phyloP scores from a whole-genome alignment of 2,113 vertebrate species.

The Syngnathus typhle region DNA sequence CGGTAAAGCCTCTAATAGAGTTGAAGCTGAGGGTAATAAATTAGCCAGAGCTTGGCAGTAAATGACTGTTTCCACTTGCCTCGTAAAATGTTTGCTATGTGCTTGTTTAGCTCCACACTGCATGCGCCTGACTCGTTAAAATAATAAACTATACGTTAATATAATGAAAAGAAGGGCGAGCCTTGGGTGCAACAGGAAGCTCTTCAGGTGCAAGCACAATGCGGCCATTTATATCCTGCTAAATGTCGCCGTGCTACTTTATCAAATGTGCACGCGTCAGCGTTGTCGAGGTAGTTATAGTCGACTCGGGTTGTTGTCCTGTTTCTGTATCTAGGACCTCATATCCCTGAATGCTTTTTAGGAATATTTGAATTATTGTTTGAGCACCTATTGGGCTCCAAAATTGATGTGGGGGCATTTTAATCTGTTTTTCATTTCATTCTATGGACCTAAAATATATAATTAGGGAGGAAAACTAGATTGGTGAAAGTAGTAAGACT shows the following conservation, averaged over 20 bases:
- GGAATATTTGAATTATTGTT: conserved; percentile 39
- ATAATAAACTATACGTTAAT: conserved; percentile 58
- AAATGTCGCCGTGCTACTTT: conserved; percentile 21
- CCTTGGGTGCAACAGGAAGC: conserved; percentile 48
- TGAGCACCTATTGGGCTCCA: conserved; percentile 63
- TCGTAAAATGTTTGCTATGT: conserved; percentile 65
- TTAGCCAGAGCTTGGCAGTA: conserved; percentile 65
- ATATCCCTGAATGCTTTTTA: conserved; percentile 42
- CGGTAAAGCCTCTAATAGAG: conserved; percentile 46
- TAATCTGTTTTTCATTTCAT: conserved; percentile 69
- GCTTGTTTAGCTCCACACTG: conserved; percentile 65
- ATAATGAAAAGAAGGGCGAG: conserved; percentile 37
- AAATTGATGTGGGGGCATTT: conserved; percentile 26
- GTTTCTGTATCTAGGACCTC: conserved; percentile 33
- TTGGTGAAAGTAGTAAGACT: too few species aligned
- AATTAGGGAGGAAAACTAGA: too few species aligned
- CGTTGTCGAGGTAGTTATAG: conserved; percentile 7
- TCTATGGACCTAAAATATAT: too few species aligned
- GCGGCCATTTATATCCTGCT: conserved; percentile 30
- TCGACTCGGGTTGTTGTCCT: conserved; percentile 22
- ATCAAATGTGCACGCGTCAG: conserved; percentile 7
- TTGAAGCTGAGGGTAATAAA: conserved; percentile 55
- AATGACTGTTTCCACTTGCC: conserved; percentile 68
- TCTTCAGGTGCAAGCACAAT: conserved; percentile 42
- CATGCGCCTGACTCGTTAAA: conserved; percentile 60